Conservation (phyloP, 1,140 invertebrate species). For the Aphaenogaster ashmeadi region DNA sequence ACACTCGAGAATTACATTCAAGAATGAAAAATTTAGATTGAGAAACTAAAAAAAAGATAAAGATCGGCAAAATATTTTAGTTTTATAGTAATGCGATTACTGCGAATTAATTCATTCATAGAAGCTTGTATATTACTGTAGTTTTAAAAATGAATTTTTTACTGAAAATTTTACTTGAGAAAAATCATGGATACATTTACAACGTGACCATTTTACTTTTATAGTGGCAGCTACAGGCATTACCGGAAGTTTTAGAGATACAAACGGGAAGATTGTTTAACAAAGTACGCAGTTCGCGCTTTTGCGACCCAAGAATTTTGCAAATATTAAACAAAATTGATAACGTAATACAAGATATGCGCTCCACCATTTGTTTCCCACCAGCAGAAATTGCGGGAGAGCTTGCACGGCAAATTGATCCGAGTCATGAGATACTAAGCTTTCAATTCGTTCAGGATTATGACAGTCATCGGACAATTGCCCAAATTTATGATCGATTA, state of each 20-base stretch:
- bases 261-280: conserved; percentile 78
- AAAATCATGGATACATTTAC: conserved; percentile 32
- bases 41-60: background rate
- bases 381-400: conserved; percentile 58
- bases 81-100: conserved; percentile 5
- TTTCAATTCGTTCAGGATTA: conserved; percentile 77
- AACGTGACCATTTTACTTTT: conserved; percentile 52
- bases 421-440: conserved; percentile 68
- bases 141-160: background rate
- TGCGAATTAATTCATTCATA: background rate
- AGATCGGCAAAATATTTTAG: background rate
- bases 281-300: conserved; percentile 83
- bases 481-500: conserved; percentile 72
- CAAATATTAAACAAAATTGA: conserved; percentile 70
- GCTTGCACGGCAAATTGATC: conserved; percentile 47
- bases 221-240: conserved; percentile 47
- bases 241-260: conserved; percentile 72
- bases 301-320: conserved; percentile 78
- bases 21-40: background rate
- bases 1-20: background rate
- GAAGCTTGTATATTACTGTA: background rate
- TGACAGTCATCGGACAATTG: conserved; percentile 74
- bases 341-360: conserved; percentile 65
- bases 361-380: conserved; percentile 68
- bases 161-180: background rate